Conservation (phyloP, 2,888 invertebrate genomes). For the Diaprepes abbreviatus region DNA sequence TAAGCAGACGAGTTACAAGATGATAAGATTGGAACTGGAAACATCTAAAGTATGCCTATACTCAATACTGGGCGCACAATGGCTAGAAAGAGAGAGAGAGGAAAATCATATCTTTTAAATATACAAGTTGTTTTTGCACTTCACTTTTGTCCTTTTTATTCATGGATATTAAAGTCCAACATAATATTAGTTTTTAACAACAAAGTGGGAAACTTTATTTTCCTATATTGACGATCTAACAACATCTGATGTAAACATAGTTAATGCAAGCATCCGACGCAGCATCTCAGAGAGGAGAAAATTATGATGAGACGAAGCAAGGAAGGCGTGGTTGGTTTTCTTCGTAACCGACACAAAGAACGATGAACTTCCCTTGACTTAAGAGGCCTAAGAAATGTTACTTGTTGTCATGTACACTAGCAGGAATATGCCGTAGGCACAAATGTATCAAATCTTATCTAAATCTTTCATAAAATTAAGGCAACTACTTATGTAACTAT, state of each 20-base stretch:
- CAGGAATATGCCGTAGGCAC: conserved; percentile 4
- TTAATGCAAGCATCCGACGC: conserved; percentile 33
- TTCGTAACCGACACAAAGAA: conserved; percentile 47
- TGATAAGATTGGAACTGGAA: too few relatives aligned
- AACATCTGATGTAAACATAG: conserved; percentile 32
- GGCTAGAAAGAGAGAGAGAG: too few relatives aligned
- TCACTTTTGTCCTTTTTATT: too few relatives aligned
- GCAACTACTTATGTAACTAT: conserved; percentile 6
- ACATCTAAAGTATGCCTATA: too few relatives aligned
- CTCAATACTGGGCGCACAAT: too few relatives aligned
- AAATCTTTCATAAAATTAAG: conserved; percentile 21
- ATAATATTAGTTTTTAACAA: too few relatives aligned
- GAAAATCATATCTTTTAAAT: too few relatives aligned
- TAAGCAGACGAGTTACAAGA: too few relatives aligned
- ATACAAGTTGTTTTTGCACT: too few relatives aligned
- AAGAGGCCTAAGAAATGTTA: conserved; percentile 42
- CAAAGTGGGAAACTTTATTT: too few relatives aligned
- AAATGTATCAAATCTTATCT: conserved; percentile 21
- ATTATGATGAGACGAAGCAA: conserved; percentile 44
- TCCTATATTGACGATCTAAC: too few relatives aligned
- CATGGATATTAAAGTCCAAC: too few relatives aligned
- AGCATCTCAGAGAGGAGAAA: conserved; percentile 37
- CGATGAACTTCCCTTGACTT: conserved; percentile 48
- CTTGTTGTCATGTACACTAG: conserved; percentile 29
- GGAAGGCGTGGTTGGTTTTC: conserved; percentile 47